phyloP scores from a whole-genome alignment of 2,888 invertebrate genomes.

The Eucera pruinosa region DNA sequence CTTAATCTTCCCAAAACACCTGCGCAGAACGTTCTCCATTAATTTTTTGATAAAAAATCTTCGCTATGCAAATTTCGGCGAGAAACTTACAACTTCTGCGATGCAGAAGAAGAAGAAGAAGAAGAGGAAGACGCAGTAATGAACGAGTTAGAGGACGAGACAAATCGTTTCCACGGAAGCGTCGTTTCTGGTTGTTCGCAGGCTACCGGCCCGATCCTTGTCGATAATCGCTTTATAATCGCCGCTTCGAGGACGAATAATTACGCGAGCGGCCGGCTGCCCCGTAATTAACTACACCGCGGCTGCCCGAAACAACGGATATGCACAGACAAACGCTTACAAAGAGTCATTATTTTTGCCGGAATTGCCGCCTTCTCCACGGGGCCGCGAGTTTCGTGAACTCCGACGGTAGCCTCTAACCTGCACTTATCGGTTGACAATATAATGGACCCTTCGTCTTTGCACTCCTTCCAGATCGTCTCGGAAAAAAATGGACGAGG shows the following conservation, averaged over 20 bases:
- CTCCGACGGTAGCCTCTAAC: slow-evolving; percentile 39
- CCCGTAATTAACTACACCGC: slow-evolving; percentile 66
- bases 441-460: slow-evolving; percentile 35
- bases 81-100: too few species aligned
- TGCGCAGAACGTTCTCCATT: too few species aligned
- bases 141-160: background rate
- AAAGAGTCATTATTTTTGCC: slow-evolving; percentile 58
- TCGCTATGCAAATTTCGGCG: too few species aligned
- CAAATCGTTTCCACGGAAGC: slow-evolving; percentile 52
- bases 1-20: too few species aligned
- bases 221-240: slow-evolving; percentile 78
- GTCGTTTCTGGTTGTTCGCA: slow-evolving; percentile 26
- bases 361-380: slow-evolving; percentile 24
- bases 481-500: too few species aligned
- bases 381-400: slow-evolving; percentile 27
- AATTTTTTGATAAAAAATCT: too few species aligned
- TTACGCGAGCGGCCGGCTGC: slow-evolving; percentile 65
- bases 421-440: slow-evolving; percentile 57
- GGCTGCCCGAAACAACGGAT: slow-evolving; percentile 64
- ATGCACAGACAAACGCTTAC: slow-evolving; percentile 52
- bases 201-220: slow-evolving; percentile 65
- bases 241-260: slow-evolving; percentile 74
- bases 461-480: background rate
- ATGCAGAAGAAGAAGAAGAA: too few species aligned
- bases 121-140: background rate